phyloP scores from a whole-genome alignment of 2,113 vertebrate genomes.

The Rhinichthys klamathensis region DNA sequence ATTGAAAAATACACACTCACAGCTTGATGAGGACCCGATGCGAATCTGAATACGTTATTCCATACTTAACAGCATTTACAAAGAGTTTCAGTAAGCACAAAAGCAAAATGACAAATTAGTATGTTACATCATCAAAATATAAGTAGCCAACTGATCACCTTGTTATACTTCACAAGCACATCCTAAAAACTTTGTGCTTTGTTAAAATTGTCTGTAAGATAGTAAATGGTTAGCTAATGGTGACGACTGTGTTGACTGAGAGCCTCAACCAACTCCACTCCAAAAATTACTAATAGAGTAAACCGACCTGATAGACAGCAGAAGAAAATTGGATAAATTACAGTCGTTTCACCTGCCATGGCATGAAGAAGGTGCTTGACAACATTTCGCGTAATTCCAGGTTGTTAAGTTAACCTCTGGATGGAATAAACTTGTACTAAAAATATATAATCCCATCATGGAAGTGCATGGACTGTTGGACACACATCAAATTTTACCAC shows the following conservation, averaged over 20 bases:
- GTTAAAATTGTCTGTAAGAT: background rate
- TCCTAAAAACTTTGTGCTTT: background rate
- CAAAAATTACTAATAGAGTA: too few relatives aligned
- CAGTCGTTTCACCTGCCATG: background rate
- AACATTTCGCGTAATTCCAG: background rate
- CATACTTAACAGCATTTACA: too few relatives aligned
- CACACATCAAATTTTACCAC: background rate
- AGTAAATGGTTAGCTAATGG: too few relatives aligned
- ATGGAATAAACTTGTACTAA: background rate
- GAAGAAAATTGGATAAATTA: background rate
- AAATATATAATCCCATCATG: slow-evolving; percentile 19
- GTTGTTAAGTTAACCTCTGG: background rate
- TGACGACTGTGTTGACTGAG: too few relatives aligned
- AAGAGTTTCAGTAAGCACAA: background rate
- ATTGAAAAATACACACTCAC: too few relatives aligned
- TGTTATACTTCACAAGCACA: background rate
- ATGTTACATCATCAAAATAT: background rate
- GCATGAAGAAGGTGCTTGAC: background rate
- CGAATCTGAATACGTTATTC: too few relatives aligned
- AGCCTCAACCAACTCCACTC: too few relatives aligned
- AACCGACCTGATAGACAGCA: background rate
- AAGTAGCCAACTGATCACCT: background rate
- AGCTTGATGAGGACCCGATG: too few relatives aligned
- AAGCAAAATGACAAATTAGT: background rate
- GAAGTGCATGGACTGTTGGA: background rate